Base-by-base conservation (phyloP, 1,140 invertebrate species). In the Drosophila pachea region DNA sequence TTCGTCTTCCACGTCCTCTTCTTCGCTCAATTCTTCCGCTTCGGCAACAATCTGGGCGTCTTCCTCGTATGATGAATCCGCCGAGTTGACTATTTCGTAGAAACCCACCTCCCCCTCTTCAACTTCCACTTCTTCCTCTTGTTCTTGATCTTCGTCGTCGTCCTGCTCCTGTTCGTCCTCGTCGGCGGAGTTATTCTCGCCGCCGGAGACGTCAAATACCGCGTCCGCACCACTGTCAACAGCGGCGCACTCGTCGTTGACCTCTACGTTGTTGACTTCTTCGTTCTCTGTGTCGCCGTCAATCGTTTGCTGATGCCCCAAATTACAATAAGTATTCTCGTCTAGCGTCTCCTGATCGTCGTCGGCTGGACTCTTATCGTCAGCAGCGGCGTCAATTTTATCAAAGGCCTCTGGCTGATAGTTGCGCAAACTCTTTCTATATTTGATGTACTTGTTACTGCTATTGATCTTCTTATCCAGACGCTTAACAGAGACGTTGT, bases 1-100 rank as follows among this genome's bases (percentile, higher is more conserved):
- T 62, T 83, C 78, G 62, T 84, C 82, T 61, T 84, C 81, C 14
- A 81, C 79, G 53, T 87, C 82, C 61, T 86, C 82, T 36, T 88
- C 86, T 14, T 86, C 86, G 53, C 68, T 86, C n/a, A 86, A 66
- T 54, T 87, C 84, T 72, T 87, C 84, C 40, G 84, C 86, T 47
- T 86, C 86, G 45, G 82, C 86, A 70, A 82, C 75, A 33, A 86
- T 86, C 65, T 86, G 82, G 16, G 78, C 68, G 77, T 88, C 81
- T 22, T 88, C 86, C 32, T 75, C 78, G 81, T 87, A 86, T 12
- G 81, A 84, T 49, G 79, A 84, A 62, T 84, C 76, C 8, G 73
- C 81, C 7, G 79, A 78, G 69, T 83, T 84, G 33, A 78, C 76
- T 60, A 83, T 84, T 43, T 81, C 81, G 74, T 82, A 81, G 60